Evolutionary conservation across 2,113 vertebrate genomes (phyloP).

Genomic region (Alethe castanea): DNA sequence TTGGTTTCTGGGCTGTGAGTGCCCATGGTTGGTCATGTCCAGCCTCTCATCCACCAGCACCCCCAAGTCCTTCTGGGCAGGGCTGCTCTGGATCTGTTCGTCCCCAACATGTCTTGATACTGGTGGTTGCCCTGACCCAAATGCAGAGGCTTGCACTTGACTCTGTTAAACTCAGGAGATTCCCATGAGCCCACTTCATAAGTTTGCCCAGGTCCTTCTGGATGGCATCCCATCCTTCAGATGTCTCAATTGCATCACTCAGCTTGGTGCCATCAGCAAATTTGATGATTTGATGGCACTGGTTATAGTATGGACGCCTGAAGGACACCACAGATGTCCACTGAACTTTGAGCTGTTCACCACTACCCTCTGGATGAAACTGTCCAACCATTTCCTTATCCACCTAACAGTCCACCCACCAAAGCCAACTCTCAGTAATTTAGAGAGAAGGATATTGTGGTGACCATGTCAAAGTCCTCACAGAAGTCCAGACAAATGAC

Average conservation of each 20-base stretch:
- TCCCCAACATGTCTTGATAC: background rate
- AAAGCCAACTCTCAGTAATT: no score
- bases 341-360: background rate
- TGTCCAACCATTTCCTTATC: background rate
- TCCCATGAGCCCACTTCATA: background rate
- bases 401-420: background rate
- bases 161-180: background rate
- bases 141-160: background rate
- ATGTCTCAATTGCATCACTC: background rate
- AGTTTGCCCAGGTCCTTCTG: background rate
- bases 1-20: background rate
- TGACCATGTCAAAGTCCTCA: background rate
- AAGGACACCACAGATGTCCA: background rate
- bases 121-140: background rate
- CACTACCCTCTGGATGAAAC: background rate
- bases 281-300: background rate
- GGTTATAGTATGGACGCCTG: background rate
- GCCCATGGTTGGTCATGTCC: background rate
- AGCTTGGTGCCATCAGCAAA: background rate
- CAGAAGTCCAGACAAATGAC: background rate
- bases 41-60: background rate
- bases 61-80: accelerated
- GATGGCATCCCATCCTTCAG: background rate
- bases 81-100: background rate
- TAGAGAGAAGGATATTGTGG: background rate